phyloP scores from a whole-genome alignment of 2,113 vertebrate species.

The Marcusenius ussheri region DNA sequence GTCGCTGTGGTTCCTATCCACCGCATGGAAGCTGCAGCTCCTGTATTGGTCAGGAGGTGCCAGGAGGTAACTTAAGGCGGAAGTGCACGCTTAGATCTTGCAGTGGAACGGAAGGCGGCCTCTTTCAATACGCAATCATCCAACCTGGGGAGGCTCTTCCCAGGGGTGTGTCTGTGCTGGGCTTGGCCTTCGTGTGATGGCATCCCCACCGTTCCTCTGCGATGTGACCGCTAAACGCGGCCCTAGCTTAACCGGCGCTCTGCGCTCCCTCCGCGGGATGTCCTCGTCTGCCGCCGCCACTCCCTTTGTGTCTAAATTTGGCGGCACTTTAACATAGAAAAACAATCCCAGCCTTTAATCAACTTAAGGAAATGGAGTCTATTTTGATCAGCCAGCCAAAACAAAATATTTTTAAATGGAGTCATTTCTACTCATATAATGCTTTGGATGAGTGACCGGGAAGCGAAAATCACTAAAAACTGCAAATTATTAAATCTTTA shows the following conservation, averaged over 20 bases:
- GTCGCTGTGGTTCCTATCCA: not conserved
- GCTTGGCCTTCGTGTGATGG: not conserved
- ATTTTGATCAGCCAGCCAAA: not conserved
- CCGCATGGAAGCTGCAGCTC: not conserved
- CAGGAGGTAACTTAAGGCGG: not conserved
- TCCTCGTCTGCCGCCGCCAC: not conserved
- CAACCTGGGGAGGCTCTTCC: not conserved
- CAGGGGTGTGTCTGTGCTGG: not conserved
- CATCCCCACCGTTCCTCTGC: not conserved
- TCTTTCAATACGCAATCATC: not conserved
- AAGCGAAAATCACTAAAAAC: not conserved
- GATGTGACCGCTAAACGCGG: not conserved
- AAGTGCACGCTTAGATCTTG: not conserved
- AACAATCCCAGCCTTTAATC: not conserved
- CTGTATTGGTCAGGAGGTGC: not conserved
- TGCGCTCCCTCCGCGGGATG: not conserved
- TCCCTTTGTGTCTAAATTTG: not conserved
- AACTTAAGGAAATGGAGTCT: not conserved
- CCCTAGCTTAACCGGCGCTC: not conserved
- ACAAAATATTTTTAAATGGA: not conserved
- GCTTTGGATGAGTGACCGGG: not conserved
- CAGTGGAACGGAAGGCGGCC: not conserved
- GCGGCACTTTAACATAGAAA: not conserved
- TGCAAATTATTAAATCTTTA: not conserved
- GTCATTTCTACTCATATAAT: not conserved